Base-by-base conservation (phyloP, 2,888 invertebrate species). In the Dimorphilus gyrociliatus region DNA sequence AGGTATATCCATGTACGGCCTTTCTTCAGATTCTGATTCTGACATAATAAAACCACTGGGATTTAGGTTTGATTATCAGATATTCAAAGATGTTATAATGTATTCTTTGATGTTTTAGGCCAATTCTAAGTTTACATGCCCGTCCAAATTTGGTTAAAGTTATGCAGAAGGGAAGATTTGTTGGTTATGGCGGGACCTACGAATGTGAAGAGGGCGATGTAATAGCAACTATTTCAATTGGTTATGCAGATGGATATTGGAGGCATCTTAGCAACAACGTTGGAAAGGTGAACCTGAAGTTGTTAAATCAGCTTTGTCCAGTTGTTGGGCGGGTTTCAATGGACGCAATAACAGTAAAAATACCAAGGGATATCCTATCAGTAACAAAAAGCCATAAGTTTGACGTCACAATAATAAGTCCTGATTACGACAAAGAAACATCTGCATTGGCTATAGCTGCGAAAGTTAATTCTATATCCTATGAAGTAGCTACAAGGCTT, bases 1-100 rank as follows among this genome's bases (percentile, higher is more conserved):
- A 12, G 51, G 51, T 2, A 44, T 47, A 23, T 36, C 42, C 7
- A 36, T 49, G 30, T 50, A 44, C 33, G 49, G 50, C 13, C 42
- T 48, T 15, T 35, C 48, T 13, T 45, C 46, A 27, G 45, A 7
- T 25, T 25, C 8, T 15, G 2, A n/a, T 27, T n/a, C 5, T 27
- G 4, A 6, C 2, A 27, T n/a, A 27, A 10, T 19, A 4, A 7
- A 14, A 16, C 14, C 13, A 8, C 14, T 27, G 18, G 18, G 14
- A 10, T 4, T 16, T n/a, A 12, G 4, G 2, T 13, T 17, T 17
- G 16, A 15, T 16, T 34, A 16, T 12, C 21, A 21, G 8, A 21
- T 10, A 10, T 21, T 21, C n/a, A 21, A 8, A 21, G 8, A 8
- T 21, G n/a, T 21, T n/a, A 10, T 12, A 23, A 14, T 15, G 10